Conservation (phyloP, 2,113 vertebrate species). For the Nerophis ophidion region DNA sequence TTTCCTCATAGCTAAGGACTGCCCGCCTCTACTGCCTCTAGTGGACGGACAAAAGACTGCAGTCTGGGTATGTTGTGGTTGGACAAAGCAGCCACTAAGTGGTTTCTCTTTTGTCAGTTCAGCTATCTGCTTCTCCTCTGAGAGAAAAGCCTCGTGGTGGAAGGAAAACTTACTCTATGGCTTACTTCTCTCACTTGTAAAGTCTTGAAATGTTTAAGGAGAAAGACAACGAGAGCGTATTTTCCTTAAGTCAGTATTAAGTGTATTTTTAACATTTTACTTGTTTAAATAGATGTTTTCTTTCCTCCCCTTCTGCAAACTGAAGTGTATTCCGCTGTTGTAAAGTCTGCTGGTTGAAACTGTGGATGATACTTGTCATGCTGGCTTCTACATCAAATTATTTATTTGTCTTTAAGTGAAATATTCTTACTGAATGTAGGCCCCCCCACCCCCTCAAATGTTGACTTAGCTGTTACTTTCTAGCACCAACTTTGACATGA, state of each 20-base stretch:
- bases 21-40: conserved; percentile 47
- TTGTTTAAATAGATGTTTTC: conserved; percentile 36
- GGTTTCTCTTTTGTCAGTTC: conserved; percentile 42
- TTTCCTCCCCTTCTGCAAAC: conserved; percentile 34
- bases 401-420: conserved; percentile 59
- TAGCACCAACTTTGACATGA: neutral
- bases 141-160: conserved; percentile 54
- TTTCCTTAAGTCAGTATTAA: conserved; percentile 71
- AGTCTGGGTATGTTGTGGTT: conserved; percentile 48
- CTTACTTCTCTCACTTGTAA: conserved; percentile 27
- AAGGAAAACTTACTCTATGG: conserved; percentile 37
- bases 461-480: conserved; percentile 23
- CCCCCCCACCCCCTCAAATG: conserved; percentile 12
- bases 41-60: conserved; percentile 48
- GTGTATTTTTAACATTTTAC: conserved; percentile 64
- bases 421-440: conserved; percentile 54
- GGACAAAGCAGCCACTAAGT: conserved; percentile 62
- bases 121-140: conserved; percentile 68
- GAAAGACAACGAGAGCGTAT: conserved; percentile 21
- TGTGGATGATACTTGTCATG: neutral
- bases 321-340: conserved; percentile 29
- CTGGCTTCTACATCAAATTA: conserved; percentile 33
- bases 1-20: conserved; percentile 83
- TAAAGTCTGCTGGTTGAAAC: conserved; percentile 27
- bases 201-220: conserved; percentile 13